Evolutionary conservation across 1,140 invertebrate species (phyloP).

Genomic region (Cephus cinctus): DNA sequence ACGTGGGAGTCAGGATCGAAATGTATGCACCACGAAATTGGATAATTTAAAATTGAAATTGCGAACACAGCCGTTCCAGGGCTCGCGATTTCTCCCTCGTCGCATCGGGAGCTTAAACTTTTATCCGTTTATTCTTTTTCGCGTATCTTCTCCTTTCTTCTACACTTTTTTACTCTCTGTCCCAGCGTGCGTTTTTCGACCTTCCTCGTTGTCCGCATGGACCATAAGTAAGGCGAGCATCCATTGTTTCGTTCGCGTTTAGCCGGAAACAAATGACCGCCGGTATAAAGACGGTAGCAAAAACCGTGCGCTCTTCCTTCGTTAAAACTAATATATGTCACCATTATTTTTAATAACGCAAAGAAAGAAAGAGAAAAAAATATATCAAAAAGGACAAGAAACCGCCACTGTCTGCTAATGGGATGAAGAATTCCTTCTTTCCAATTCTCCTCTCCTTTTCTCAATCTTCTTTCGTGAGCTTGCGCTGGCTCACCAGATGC

Average conservation of each 20-base stretch:
- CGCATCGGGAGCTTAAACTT: background rate
- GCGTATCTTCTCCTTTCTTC: slow-evolving; percentile 4
- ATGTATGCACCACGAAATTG: slow-evolving; percentile 13
- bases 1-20: too few relatives aligned
- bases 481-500: background rate
- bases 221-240: slow-evolving; percentile 18
- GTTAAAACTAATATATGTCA: slow-evolving; percentile 48
- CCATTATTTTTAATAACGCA: slow-evolving; percentile 46
- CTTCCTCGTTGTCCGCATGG: slow-evolving; percentile 4
- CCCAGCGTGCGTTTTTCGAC: too few relatives aligned
- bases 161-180: slow-evolving; percentile 9
- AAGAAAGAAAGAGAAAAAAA: slow-evolving; percentile 24
- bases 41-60: slow-evolving; percentile 36
- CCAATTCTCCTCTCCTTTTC: slow-evolving; percentile 4
- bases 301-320: slow-evolving; percentile 31
- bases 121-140: slow-evolving; percentile 6
- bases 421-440: slow-evolving; percentile 4
- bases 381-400: slow-evolving; percentile 5
- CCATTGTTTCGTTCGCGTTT: slow-evolving; percentile 31
- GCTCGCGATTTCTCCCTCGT: background rate
- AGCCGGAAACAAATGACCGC: slow-evolving; percentile 37
- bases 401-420: too few relatives aligned
- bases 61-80: slow-evolving; percentile 12
- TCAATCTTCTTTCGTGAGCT: slow-evolving; percentile 8
- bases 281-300: slow-evolving; percentile 34